Conservation (phyloP, 2,113 vertebrate species). For the Malurus cyaneus region DNA sequence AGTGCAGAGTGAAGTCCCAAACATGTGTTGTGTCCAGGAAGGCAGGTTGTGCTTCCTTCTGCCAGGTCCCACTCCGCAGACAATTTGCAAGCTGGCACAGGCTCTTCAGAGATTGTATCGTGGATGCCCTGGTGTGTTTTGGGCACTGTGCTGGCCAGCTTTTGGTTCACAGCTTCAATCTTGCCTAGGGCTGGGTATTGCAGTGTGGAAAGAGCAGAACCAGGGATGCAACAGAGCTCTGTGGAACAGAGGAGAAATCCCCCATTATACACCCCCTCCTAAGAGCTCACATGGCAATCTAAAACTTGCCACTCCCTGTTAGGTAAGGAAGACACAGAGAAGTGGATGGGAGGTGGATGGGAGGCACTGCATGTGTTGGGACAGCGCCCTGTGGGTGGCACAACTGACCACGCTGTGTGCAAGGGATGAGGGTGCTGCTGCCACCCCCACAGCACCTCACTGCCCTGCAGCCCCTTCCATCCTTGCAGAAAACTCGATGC, state of each 20-base stretch:
- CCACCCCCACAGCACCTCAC: background rate
- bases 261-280: background rate
- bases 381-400: background rate
- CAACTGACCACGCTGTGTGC: accelerated
- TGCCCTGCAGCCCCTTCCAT: background rate
- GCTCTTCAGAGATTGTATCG: background rate
- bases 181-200: background rate
- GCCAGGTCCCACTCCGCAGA: background rate
- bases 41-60: background rate
- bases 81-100: background rate
- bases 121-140: background rate
- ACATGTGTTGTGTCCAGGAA: background rate
- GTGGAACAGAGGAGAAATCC: background rate
- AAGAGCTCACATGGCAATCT: background rate
- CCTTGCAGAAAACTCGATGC: background rate
- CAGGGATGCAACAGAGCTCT: background rate
- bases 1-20: background rate
- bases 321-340: background rate
- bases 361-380: background rate
- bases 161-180: background rate
- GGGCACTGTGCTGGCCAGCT: background rate
- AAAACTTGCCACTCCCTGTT: background rate
- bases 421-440: background rate
- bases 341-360: background rate
- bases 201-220: background rate